These are phyloP conservation scores for Neocloeon triangulifer DNA, from an alignment of 1,140 invertebrate genomes.

Conservation along the genomic window DNA sequence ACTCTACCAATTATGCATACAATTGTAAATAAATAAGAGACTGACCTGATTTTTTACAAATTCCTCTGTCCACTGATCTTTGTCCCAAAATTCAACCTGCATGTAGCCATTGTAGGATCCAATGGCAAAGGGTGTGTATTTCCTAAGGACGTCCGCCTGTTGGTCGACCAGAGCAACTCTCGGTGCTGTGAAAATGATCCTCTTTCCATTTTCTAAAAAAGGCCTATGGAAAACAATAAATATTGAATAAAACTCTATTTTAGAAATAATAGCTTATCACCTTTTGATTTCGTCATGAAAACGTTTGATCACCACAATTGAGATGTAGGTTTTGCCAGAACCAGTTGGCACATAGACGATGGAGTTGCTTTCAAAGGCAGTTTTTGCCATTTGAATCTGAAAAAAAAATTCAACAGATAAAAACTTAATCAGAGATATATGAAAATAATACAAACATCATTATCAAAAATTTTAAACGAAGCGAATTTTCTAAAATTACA, in stretches of 20 bases:
- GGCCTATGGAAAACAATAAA: too few relatives aligned
- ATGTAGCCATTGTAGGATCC: slow-evolving; percentile 24
- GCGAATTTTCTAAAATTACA: too few relatives aligned
- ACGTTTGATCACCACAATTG: slow-evolving; percentile 54
- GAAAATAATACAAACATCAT: too few relatives aligned
- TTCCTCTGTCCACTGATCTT: slow-evolving; percentile 36
- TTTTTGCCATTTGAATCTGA: slow-evolving; percentile 50
- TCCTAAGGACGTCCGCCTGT: slow-evolving; percentile 39
- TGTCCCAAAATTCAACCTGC: slow-evolving; percentile 42
- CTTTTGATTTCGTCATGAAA: too few relatives aligned
- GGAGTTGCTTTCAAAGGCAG: slow-evolving; percentile 47
- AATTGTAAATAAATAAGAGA: too few relatives aligned
- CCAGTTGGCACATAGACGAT: slow-evolving; percentile 82
- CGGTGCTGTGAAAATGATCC: slow-evolving; percentile 52
- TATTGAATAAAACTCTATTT: too few relatives aligned
- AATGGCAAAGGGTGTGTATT: slow-evolving; percentile 30
- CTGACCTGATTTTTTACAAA: slow-evolving; percentile 35
- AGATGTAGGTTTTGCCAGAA: slow-evolving; percentile 82
- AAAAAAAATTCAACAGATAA: slow-evolving; percentile 26
- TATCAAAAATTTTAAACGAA: too few relatives aligned
- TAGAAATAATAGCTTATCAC: too few relatives aligned
- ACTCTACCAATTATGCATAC: too few relatives aligned
- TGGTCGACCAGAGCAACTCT: slow-evolving; percentile 59
- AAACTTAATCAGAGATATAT: too few relatives aligned
- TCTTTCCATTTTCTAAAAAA: slow-evolving; percentile 36